Evolutionary conservation across 2,888 invertebrate genomes (phyloP).

Genomic region (Malachius bipustulatus): DNA sequence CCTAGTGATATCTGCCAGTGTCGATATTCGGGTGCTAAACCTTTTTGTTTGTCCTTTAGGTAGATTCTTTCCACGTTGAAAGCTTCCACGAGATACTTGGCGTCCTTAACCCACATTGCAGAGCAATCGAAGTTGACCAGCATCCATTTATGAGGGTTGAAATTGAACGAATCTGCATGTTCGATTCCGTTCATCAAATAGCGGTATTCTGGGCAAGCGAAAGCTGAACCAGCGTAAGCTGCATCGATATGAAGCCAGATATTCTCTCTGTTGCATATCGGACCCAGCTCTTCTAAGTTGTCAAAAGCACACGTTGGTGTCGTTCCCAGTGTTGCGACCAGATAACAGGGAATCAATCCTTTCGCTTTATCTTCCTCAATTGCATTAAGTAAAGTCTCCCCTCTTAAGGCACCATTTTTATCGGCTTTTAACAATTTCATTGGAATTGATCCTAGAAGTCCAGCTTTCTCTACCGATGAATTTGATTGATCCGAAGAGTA

Average conservation of each 20-base stretch:
- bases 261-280: conserved; percentile 59
- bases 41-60: conserved; percentile 61
- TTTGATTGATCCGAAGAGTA: conserved; percentile 84
- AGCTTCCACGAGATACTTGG: conserved; percentile 69
- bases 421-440: conserved; percentile 63
- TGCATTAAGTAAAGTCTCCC: conserved; percentile 53
- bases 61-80: conserved; percentile 92
- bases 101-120: conserved; percentile 81
- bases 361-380: conserved; percentile 63
- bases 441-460: conserved; percentile 65
- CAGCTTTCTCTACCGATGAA: conserved; percentile 82
- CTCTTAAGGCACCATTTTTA: conserved; percentile 53
- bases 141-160: conserved; percentile 95
- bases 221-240: conserved; percentile 88
- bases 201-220: conserved; percentile 85
- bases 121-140: conserved; percentile 93
- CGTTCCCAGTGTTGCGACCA: conserved; percentile 55
- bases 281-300: conserved; percentile 72
- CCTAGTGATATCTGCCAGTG: conserved; percentile 87
- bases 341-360: conserved; percentile 82
- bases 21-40: conserved; percentile 51
- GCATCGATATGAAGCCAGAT: conserved; percentile 95
- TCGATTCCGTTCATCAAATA: conserved; percentile 54
- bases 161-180: conserved; percentile 79
- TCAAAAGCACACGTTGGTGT: conserved; percentile 81